Evolutionary conservation across 2,797 vertebrate genomes (phyloP).

Genomic region (Anguilla megastoma): DNA sequence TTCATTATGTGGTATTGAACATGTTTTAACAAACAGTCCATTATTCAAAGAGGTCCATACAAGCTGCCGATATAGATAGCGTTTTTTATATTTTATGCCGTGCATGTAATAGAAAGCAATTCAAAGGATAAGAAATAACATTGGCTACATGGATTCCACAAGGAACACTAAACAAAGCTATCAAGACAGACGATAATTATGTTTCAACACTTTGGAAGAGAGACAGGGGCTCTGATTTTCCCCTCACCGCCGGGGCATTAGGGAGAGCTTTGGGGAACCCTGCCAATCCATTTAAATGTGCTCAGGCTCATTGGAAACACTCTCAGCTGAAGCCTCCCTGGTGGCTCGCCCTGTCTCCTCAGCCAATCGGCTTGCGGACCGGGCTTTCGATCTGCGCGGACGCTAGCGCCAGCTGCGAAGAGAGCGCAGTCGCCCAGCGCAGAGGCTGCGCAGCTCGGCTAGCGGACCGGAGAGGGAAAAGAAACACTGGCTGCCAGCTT

Average conservation of each 20-base stretch:
- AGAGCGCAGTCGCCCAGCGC: neutral
- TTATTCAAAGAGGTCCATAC: slow-evolving; percentile 1
- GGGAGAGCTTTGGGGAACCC: neutral
- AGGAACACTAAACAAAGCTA: slow-evolving; percentile 5
- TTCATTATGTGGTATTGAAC: slow-evolving; percentile 10
- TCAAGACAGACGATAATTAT: neutral
- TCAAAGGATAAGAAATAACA: slow-evolving; percentile 11
- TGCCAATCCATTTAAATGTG: neutral
- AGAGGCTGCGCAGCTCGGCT: neutral
- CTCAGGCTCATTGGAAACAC: slow-evolving; percentile 8
- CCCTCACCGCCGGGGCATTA: neutral
- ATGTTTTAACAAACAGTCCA: slow-evolving; percentile 30
- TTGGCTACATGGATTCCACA: slow-evolving; percentile 19
- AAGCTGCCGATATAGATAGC: slow-evolving; percentile 19
- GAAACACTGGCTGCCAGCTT: neutral
- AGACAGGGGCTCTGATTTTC: neutral
- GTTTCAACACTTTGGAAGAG: slow-evolving; percentile 5
- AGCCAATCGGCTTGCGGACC: neutral
- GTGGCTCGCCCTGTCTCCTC: neutral
- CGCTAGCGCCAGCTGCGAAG: neutral
- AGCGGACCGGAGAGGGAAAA: neutral
- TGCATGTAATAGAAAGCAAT: slow-evolving; percentile 7
- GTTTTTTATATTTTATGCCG: slow-evolving; percentile 25
- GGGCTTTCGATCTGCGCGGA: neutral
- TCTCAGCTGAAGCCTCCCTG: neutral